Evolutionary conservation across 2,888 invertebrate genomes (phyloP).

Genomic region (Morpho helenor): DNA sequence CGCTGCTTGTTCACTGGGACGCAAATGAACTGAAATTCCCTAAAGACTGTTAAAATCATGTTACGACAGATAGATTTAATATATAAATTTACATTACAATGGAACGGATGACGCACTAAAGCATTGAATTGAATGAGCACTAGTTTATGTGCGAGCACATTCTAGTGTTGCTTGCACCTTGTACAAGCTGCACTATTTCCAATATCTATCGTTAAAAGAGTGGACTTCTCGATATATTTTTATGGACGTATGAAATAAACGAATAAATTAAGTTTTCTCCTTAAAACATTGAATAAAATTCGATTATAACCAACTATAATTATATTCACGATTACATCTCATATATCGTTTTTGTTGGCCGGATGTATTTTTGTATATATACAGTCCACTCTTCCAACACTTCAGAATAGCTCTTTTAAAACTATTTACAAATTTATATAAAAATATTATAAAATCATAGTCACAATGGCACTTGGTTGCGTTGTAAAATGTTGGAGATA

Average conservation of each 20-base stretch:
- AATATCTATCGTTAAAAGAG: constrained; percentile 45
- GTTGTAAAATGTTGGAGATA: constrained; percentile 53
- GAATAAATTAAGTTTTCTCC: constrained; percentile 33
- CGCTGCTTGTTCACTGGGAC: too few species aligned
- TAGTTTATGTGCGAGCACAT: constrained; percentile 46
- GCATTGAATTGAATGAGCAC: constrained; percentile 44
- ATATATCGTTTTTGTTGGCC: constrained; percentile 48
- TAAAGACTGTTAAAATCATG: constrained; percentile 11
- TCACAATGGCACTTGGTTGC: constrained; percentile 76
- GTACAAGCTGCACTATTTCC: constrained; percentile 26
- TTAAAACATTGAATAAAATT: constrained; percentile 29
- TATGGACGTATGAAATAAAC: constrained; percentile 55
- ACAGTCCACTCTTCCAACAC: constrained; percentile 53
- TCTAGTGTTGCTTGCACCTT: constrained; percentile 23
- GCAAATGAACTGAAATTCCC: too few species aligned
- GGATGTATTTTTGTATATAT: constrained; percentile 49
- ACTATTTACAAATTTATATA: constrained; percentile 60
- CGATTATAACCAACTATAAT: constrained; percentile 43
- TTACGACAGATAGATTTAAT: constrained; percentile 43
- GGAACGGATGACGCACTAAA: constrained; percentile 66
- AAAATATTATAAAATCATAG: constrained; percentile 71
- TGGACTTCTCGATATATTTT: constrained; percentile 37
- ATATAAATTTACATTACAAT: constrained; percentile 36
- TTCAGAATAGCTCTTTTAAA: constrained; percentile 45
- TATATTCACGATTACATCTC: constrained; percentile 37